These are phyloP conservation scores for Blastomussa wellsi DNA, from an alignment of 92 coral and sea anemone genomes.

Conservation along the genomic window DNA sequence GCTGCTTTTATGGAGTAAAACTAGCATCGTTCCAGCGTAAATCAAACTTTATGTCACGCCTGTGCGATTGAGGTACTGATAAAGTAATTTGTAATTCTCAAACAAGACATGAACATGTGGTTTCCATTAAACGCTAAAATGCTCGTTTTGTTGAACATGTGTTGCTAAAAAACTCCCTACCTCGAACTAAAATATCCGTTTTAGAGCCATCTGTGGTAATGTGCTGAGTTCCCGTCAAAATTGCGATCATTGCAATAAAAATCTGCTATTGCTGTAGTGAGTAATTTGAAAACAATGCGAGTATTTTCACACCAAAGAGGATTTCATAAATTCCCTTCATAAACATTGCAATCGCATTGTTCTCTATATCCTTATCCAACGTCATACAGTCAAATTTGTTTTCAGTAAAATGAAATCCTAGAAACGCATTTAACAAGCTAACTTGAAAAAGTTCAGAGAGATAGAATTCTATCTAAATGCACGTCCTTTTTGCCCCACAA, in stretches of 20 bases:
- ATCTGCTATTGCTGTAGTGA: conserved; percentile 15
- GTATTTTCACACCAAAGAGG: conserved; percentile 10
- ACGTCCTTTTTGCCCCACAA: not conserved
- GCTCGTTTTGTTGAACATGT: conserved; percentile 59
- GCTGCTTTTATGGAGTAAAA: conserved; percentile 1
- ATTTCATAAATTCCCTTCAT: conserved; percentile 17
- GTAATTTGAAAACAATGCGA: conserved; percentile 17
- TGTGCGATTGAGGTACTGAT: conserved; percentile 1
- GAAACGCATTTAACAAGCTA: not conserved
- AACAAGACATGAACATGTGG: conserved; percentile 45
- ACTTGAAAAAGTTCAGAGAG: not conserved
- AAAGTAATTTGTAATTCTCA: conserved; percentile 16
- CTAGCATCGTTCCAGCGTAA: not conserved
- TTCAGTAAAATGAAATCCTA: not conserved
- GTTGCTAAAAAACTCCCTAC: conserved; percentile 64
- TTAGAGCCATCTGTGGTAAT: conserved; percentile 24
- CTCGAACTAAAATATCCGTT: conserved; percentile 48
- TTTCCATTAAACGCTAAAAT: conserved; percentile 44
- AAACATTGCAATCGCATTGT: conserved; percentile 16
- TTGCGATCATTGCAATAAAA: conserved; percentile 13
- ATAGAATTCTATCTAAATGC: not conserved
- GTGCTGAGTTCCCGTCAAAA: conserved; percentile 19
- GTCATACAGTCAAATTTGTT: not conserved
- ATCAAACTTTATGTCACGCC: not conserved
- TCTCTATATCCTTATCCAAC: conserved; percentile 9